Percentiles rank a stretch among this genome's conserved stretches.
These are phyloP conservation scores for Apodemus sylvaticus DNA, from an alignment of 2,113 vertebrate species.

Conservation along the genomic window DNA sequence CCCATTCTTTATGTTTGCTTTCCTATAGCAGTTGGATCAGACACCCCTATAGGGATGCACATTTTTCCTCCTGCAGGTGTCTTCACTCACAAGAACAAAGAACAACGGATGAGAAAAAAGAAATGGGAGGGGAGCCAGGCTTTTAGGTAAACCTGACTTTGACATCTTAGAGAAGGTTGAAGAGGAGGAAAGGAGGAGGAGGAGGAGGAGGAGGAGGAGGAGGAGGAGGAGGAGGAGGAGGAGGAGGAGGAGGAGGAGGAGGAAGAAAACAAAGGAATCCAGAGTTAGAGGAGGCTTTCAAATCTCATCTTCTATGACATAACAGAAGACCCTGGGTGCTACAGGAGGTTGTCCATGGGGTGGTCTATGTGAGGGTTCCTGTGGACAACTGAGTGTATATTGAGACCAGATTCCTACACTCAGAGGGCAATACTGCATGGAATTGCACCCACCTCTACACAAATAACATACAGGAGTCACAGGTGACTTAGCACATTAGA, in stretches of 20 bases:
- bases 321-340: background rate
- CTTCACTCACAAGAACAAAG: constrained; percentile 12
- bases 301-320: background rate
- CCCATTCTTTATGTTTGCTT: constrained; percentile 49
- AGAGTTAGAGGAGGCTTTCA: background rate
- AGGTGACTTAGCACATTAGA: background rate
- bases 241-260: too few species aligned
- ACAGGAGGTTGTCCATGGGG: background rate
- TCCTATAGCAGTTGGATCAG: background rate
- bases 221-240: too few species aligned
- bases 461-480: background rate
- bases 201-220: too few species aligned
- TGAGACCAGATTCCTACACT: background rate
- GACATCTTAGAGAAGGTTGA: too few species aligned
- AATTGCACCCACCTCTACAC: background rate
- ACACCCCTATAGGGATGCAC: fast-evolving
- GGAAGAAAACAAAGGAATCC: background rate
- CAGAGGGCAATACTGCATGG: background rate
- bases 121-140: background rate
- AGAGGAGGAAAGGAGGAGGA: too few species aligned
- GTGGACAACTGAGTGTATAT: background rate
- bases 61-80: background rate
- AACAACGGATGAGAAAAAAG: background rate
- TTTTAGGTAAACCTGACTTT: too few species aligned
- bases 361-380: background rate